These are phyloP conservation scores for Epinephelus awoara DNA, from an alignment of 2,797 vertebrate genomes.

Conservation along the genomic window DNA sequence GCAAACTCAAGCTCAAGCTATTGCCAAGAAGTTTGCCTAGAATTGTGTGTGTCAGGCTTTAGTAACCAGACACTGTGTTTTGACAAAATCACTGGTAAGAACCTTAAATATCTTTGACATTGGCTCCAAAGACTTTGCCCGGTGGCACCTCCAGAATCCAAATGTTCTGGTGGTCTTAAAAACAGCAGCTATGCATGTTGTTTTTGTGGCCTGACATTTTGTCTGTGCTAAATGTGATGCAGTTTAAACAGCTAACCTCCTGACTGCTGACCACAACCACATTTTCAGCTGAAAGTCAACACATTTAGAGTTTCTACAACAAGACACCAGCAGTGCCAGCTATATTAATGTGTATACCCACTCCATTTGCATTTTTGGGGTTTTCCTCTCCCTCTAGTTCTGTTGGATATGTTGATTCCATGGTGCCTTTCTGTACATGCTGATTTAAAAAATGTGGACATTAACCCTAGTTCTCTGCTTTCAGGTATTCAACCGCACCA, in stretches of 20 bases:
- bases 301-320: conserved; percentile 11
- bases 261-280: not conserved
- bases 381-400: not conserved
- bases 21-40: not conserved
- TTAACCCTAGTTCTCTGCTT: not conserved
- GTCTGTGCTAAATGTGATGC: not conserved
- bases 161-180: conserved; percentile 7
- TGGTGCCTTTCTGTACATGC: not conserved
- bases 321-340: not conserved
- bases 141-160: not conserved
- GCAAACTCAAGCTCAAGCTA: conserved; percentile 8
- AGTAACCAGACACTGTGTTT: not conserved
- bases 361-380: not conserved
- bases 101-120: not conserved
- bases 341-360: not conserved
- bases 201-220: not conserved
- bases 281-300: conserved; percentile 1
- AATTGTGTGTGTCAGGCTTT: not conserved
- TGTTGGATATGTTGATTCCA: conserved; percentile 2
- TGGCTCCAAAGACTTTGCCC: not conserved
- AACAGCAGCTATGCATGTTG: not conserved
- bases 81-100: conserved; percentile 2
- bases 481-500: not conserved
- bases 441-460: not conserved
- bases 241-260: conserved; percentile 1